Base-by-base conservation (phyloP, 35 echinoderm and acorn worm genomes). In the Holothuria glaberrima region DNA sequence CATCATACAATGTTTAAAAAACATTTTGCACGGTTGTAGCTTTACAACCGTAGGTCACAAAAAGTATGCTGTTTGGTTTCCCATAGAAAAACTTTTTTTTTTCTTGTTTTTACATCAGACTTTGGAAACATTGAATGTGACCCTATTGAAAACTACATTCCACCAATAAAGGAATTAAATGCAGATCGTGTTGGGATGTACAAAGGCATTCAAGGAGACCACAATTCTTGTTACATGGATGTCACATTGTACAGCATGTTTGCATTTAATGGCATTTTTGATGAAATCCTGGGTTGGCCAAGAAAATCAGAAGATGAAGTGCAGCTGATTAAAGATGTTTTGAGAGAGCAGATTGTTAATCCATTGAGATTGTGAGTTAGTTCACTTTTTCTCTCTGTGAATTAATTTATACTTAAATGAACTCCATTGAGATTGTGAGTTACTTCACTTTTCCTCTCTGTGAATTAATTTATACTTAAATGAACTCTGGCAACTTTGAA, bases 201-300 rank as follows among this genome's bases (percentile, higher is more conserved):
- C 26, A 93, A 88, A 31, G 95, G 95, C 0, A 97, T 97, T 78
- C 95, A 97, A 58, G 95, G 95, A 28, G 89, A 97, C 41, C 95
- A 94, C 71, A 94, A 98, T 58, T 98, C 95, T n/a, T 92, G 90
- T 90, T 98, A 94, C 87, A 80, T 98, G 12, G 95, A 98, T 82
- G 72, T 78, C 12, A 94, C 92, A 26, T 80, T 98, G 36, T 98
- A 66, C 87, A 98, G 95, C 41, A 98, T 98, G 95, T 98, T 90
- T 89, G 93, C 95, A 9, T 98, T 89, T 90, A 92, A 80, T 50
- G n/a, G 25, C 22, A 82, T 86, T 7, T 98, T 98, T 90, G 92
- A 98, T 86, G 66, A 50, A 18, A 58, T 94, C 10, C 60, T 98
- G 30, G 22, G 12, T 5, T 41, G 24, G 56, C 58, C 26, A 7